Conservation (phyloP, 2,113 vertebrate genomes). For the Arenaria interpres region DNA sequence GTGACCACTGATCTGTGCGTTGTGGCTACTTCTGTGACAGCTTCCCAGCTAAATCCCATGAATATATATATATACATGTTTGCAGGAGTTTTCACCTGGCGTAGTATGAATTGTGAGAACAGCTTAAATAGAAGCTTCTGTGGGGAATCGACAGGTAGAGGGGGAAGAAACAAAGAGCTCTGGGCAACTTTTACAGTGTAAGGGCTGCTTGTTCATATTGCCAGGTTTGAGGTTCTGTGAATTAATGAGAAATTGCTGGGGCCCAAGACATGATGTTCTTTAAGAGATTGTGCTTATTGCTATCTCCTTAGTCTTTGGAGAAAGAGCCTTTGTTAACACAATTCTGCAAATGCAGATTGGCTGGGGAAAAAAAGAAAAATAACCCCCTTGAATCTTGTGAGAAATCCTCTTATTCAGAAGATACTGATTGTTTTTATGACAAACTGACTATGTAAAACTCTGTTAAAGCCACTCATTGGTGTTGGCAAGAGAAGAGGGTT, state of each 20-base stretch:
- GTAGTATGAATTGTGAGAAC: not conserved
- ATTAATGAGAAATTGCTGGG: not conserved
- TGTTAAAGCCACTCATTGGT: not conserved
- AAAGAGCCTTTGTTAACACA: not conserved
- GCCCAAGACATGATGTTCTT: not conserved
- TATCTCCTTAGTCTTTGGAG: not conserved
- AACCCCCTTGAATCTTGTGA: not conserved
- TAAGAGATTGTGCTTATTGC: not conserved
- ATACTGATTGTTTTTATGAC: not conserved
- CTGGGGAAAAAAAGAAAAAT: not conserved
- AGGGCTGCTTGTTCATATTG: not conserved
- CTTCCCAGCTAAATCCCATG: not conserved
- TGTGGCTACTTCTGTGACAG: not conserved
- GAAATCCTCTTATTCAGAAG: not conserved
- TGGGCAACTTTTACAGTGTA: not conserved
- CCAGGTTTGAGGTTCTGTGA: not conserved
- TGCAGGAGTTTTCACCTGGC: not conserved
- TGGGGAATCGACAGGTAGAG: not conserved
- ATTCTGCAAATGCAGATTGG: not conserved
- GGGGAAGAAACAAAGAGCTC: not conserved
- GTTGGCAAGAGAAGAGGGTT: not conserved
- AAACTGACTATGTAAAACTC: not conserved
- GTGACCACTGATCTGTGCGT: not conserved
- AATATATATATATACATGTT: not conserved
- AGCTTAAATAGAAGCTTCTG: not conserved